Evolutionary conservation across 1,140 invertebrate species (phyloP).

Genomic region (Colletes latitarsis): DNA sequence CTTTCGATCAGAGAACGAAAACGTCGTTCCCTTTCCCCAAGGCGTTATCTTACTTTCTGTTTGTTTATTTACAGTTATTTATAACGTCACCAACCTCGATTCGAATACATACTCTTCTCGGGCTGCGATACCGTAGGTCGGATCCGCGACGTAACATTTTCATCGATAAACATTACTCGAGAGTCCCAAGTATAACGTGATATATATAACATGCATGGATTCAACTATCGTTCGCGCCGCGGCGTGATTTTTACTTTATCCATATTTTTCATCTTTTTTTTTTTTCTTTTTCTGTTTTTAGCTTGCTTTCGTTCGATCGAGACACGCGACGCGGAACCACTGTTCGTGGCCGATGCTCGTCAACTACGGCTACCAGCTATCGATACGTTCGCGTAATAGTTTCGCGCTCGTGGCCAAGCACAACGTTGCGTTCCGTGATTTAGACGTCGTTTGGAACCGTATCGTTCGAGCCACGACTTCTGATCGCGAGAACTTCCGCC

Average conservation of each 20-base stretch:
- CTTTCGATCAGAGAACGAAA: neutral
- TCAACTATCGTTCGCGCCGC: constrained; percentile 34
- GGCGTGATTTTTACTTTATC: neutral
- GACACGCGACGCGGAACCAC: constrained; percentile 36
- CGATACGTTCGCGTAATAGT: constrained; percentile 38
- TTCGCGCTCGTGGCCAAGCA: constrained; percentile 15
- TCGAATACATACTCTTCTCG: constrained; percentile 28
- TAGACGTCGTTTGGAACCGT: no score
- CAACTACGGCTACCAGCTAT: constrained; percentile 60
- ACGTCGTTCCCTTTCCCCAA: neutral
- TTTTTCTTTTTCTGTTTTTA: no score
- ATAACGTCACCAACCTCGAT: constrained; percentile 50
- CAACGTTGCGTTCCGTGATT: neutral
- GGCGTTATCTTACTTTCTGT: constrained; percentile 31
- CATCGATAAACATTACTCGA: constrained; percentile 63
- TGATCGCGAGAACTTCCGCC: neutral
- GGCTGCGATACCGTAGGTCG: constrained; percentile 22
- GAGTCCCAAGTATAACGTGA: constrained; percentile 60
- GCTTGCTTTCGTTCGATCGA: constrained; percentile 19
- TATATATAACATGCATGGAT: constrained; percentile 54
- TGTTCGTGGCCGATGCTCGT: constrained; percentile 46
- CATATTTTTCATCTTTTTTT: neutral
- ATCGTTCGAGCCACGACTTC: neutral
- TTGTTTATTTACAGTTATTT: constrained; percentile 74
- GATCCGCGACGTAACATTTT: constrained; percentile 60